Conservation (phyloP, 2,113 vertebrate genomes). For the Sylvilagus bachmani region DNA sequence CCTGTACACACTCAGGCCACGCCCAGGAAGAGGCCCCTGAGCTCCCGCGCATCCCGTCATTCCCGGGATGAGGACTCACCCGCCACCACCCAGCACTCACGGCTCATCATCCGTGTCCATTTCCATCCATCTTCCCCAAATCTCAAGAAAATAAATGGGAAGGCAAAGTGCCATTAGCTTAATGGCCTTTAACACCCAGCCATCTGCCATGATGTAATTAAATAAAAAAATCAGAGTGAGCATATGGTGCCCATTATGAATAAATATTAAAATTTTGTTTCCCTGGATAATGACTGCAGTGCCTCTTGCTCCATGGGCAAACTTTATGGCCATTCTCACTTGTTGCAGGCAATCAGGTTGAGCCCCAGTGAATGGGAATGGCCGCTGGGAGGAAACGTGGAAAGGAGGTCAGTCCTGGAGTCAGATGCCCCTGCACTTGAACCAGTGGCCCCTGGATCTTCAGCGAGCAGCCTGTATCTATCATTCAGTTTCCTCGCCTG, state of each 20-base stretch:
- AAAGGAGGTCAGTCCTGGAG: not conserved
- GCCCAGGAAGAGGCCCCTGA: not conserved
- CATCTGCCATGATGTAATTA: constrained; percentile 83
- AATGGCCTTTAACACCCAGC: constrained; percentile 76
- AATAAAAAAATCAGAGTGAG: constrained; percentile 77
- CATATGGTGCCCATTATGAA: constrained; percentile 78
- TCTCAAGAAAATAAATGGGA: constrained; percentile 66
- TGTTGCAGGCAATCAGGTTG: not conserved
- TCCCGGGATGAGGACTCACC: not conserved
- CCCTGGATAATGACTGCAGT: constrained; percentile 30
- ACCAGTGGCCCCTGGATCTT: not conserved
- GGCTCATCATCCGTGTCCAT: not conserved
- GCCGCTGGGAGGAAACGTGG: rapidly evolving
- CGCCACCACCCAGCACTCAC: not conserved
- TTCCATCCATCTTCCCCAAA: constrained; percentile 59
- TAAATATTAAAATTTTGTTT: constrained; percentile 70
- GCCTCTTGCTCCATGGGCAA: constrained; percentile 2
- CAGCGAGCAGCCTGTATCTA: not conserved
- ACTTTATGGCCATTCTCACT: not conserved
- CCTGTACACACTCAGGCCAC: rapidly evolving
- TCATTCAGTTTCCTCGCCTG: not conserved
- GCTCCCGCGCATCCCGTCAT: not conserved
- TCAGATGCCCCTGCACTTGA: not conserved
- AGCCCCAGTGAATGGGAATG: not conserved
- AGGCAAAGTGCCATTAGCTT: constrained; percentile 74